Evolutionary conservation across 2,797 vertebrate genomes (phyloP).

Genomic region (Cryptoprocta ferox): DNA sequence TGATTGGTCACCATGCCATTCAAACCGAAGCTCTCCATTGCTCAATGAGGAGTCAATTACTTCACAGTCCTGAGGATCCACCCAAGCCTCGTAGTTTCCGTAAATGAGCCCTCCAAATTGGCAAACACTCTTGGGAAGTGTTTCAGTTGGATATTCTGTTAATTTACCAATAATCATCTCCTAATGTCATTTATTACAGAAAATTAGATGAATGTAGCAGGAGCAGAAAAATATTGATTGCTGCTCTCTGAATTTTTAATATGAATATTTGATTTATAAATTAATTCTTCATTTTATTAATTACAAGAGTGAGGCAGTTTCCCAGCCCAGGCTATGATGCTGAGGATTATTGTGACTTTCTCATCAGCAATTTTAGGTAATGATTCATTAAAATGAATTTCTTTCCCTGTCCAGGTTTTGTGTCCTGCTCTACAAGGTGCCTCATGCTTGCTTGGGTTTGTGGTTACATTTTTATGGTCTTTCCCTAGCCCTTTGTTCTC

Average conservation of each 20-base stretch:
- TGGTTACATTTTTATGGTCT: not conserved
- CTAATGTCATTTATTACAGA: constrained; percentile 51
- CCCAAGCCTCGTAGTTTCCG: not conserved
- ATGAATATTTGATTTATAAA: constrained; percentile 76
- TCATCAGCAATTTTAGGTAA: not conserved
- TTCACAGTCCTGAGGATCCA: not conserved
- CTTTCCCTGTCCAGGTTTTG: not conserved
- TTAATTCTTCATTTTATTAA: constrained; percentile 75
- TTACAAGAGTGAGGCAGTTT: constrained; percentile 43
- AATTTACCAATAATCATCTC: constrained; percentile 66
- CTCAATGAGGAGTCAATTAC: not conserved
- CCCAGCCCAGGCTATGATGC: not conserved
- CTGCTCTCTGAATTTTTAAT: constrained; percentile 74
- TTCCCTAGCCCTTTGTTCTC: not conserved
- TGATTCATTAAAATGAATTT: not conserved
- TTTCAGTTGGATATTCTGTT: constrained; percentile 66
- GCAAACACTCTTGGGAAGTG: constrained; percentile 35
- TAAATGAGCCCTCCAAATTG: not conserved
- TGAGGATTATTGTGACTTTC: constrained; percentile 35
- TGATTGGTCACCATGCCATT: not conserved
- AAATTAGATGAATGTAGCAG: constrained; percentile 81
- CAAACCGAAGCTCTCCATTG: not conserved
- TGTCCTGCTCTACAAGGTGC: not conserved
- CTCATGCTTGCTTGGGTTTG: not conserved
- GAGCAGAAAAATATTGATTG: constrained; percentile 80